Evolutionary conservation across 2,797 vertebrate species (phyloP).

Genomic region (Peromyscus eremicus): DNA sequence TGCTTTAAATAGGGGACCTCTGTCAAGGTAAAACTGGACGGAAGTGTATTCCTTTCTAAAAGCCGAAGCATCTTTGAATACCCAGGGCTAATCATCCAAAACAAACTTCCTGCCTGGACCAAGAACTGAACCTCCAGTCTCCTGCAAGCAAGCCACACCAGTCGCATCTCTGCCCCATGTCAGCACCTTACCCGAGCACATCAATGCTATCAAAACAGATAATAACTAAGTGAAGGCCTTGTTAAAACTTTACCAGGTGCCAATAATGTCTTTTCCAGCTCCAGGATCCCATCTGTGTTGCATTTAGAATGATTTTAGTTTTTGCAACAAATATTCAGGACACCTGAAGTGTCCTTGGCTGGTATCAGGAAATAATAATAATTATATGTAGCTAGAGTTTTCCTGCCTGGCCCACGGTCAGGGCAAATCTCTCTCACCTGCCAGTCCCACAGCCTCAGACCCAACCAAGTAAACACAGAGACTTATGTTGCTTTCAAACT

Average conservation of each 20-base stretch:
- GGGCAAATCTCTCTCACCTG: too few species aligned
- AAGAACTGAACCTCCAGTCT: too few species aligned
- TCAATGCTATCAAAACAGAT: not conserved
- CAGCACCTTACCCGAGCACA: not conserved
- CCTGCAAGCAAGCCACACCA: not conserved
- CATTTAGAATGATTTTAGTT: not conserved
- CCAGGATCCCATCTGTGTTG: not conserved
- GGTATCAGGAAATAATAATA: not conserved
- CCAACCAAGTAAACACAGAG: too few species aligned
- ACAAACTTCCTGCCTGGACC: not conserved
- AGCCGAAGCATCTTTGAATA: not conserved
- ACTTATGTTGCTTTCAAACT: too few species aligned
- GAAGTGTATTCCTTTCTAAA: not conserved
- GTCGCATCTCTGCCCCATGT: not conserved
- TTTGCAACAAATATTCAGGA: not conserved
- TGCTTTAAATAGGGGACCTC: not conserved
- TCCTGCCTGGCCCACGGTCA: too few species aligned
- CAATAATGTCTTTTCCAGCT: not conserved
- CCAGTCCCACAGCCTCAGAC: too few species aligned
- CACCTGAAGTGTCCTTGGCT: not conserved
- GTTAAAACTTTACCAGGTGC: not conserved
- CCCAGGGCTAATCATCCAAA: not conserved
- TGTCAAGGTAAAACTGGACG: not conserved
- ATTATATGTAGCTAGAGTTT: too few species aligned
- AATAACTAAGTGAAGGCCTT: not conserved